phyloP scores from a whole-genome alignment of 2,113 vertebrate genomes.

The Cottus gobio region DNA sequence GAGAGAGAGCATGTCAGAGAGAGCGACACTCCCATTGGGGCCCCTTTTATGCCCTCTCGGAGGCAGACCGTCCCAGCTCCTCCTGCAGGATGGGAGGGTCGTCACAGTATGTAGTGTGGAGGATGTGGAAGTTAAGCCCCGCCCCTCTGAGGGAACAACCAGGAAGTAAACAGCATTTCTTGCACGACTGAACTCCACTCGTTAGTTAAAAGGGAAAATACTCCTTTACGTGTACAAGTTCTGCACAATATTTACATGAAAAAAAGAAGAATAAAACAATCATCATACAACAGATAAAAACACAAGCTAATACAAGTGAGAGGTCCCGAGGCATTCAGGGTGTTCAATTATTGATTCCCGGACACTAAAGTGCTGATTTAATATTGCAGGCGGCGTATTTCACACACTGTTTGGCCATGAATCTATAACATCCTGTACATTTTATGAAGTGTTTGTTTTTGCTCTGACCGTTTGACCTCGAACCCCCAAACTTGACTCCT shows the following conservation, averaged over 20 bases:
- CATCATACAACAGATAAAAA: neutral
- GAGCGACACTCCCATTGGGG: too few species aligned
- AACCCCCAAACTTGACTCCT: neutral
- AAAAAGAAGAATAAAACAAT: too few species aligned
- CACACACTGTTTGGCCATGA: neutral
- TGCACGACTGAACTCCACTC: neutral
- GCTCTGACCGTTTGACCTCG: neutral
- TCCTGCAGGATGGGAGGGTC: too few species aligned
- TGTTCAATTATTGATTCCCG: neutral
- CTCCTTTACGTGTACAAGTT: neutral
- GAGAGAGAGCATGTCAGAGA: too few species aligned
- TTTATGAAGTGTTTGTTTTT: constrained; percentile 9
- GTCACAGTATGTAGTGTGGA: neutral
- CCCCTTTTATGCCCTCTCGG: too few species aligned
- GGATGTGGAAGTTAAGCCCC: neutral
- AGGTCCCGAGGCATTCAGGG: neutral
- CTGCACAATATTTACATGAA: neutral
- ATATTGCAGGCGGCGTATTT: neutral
- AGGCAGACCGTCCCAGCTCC: too few species aligned
- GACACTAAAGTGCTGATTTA: neutral
- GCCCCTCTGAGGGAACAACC: constrained; percentile 13
- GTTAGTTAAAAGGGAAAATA: neutral
- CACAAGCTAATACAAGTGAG: neutral
- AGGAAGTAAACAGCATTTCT: neutral
- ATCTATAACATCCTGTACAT: neutral